phyloP scores from a whole-genome alignment of 1,140 invertebrate species.

The Drosophila repletoides region DNA sequence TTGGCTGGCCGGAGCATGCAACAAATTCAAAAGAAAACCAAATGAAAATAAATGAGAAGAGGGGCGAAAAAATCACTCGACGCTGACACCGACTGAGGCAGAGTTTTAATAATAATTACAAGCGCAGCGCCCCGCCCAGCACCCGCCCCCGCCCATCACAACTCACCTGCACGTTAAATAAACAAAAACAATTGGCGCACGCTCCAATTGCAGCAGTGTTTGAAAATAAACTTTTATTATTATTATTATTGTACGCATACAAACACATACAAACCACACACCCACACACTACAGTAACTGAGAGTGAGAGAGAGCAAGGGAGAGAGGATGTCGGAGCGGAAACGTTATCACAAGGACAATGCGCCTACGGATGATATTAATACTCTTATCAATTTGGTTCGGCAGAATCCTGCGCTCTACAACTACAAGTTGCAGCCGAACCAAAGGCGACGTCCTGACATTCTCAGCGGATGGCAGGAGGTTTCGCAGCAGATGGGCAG shows the following conservation, averaged over 20 bases:
- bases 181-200: slow-evolving; percentile 18
- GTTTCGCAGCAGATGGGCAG: slow-evolving; percentile 73
- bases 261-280: not conserved
- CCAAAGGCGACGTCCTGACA: slow-evolving; percentile 69
- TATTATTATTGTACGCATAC: slow-evolving; percentile 13
- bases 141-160: too few species aligned
- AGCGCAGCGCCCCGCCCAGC: too few species aligned
- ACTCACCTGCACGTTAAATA: too few species aligned
- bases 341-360: slow-evolving; percentile 80
- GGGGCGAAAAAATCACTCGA: not conserved
- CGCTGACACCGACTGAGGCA: slow-evolving; percentile 4
- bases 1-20: slow-evolving; percentile 29
- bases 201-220: not conserved
- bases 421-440: slow-evolving; percentile 78
- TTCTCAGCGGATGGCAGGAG: slow-evolving; percentile 71
- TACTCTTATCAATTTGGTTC: slow-evolving; percentile 74
- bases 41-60: not conserved
- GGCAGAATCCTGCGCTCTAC: slow-evolving; percentile 76
- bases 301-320: not conserved
- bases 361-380: slow-evolving; percentile 76
- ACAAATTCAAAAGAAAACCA: not conserved
- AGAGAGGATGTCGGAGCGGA: slow-evolving; percentile 70
- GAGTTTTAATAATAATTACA: not conserved
- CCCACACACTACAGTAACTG: not conserved
- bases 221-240: too few species aligned